A percentile compares a stretch with the other conserved stretches of the same genome.
Evolutionary conservation across 2,113 vertebrate species (phyloP).

Genomic region (Oncorhynchus nerka): DNA sequence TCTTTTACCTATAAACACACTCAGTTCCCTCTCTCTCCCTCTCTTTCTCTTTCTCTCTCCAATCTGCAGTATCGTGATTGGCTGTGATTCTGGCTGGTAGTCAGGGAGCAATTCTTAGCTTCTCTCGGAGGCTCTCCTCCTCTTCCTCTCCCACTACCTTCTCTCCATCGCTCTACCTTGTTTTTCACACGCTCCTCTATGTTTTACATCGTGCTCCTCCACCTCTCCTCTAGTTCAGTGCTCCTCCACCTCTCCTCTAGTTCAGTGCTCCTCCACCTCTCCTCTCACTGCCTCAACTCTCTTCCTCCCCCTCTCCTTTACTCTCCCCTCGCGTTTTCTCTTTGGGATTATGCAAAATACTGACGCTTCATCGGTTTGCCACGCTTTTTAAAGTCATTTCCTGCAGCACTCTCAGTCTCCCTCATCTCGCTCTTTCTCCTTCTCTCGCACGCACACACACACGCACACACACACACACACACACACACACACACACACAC

Average conservation of each 20-base stretch:
- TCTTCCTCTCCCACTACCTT: not conserved
- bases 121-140: not conserved
- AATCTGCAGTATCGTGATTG: too few species aligned
- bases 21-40: not conserved
- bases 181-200: not conserved
- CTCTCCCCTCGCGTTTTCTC: too few species aligned
- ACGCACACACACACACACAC: not conserved
- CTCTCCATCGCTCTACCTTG: not conserved
- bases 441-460: rapidly evolving
- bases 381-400: too few species aligned
- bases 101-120: too few species aligned
- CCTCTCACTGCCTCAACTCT: not conserved
- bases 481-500: not conserved
- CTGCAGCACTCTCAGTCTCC: too few species aligned
- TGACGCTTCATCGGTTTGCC: too few species aligned
- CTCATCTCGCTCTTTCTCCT: too few species aligned
- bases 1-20: not conserved
- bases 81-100: too few species aligned
- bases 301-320: not conserved
- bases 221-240: not conserved
- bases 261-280: too few species aligned
- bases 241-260: not conserved
- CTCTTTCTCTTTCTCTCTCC: not conserved
- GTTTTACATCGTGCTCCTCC: not conserved
- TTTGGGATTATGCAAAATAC: too few species aligned